Base-by-base conservation (phyloP, 1,140 invertebrate genomes). In the Procambarus virginalis region DNA sequence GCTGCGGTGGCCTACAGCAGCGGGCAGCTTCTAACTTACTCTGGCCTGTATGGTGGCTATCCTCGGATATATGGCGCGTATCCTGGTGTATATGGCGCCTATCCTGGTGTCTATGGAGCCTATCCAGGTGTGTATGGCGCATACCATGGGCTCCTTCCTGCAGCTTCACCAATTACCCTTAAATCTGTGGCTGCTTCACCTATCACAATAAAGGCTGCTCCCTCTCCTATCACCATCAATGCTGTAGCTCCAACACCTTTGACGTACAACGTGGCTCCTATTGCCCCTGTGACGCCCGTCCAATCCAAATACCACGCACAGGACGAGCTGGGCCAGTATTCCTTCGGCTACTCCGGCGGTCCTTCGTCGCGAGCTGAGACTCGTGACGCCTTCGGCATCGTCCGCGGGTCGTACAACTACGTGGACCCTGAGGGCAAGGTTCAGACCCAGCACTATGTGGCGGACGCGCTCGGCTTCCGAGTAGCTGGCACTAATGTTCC, bases 401-500 rank as follows among this genome's bases (percentile, higher is more conserved):
- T 89, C 17, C 64, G 58, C 17, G 87, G 87, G 0, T 84, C 81
- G 4, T 84, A 84, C 81, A 84, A 89, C 45, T 89, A 89, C 58
- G n/a, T 89, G 20, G 87, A 89, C 81, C 4, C 87, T n/a, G 81
- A 89, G 17, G 87, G 87, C 6, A 78, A 89, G 70, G 58, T 89
- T 1, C 87, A 89, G 87, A 89, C 87, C 17, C 87, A 89, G 60
- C 51, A 89, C 46, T 89, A 89, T 55, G 87, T 89, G 0, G 87
- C 87, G 9, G 87, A 89, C 75, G 80, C 55, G 55, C 81, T 89
- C 8, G 87, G 87, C n/a, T 89, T 89, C 87, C 81, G 87, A 14
- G 87, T 89, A 45, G 12, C 87, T n/a, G 87, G 81, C 58, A 89
- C 81, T n/a, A 84, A 89, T 79, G 75, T 89, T 58, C 87, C 87